These are phyloP conservation scores for Zootoca vivipara DNA, from an alignment of 2,113 vertebrate genomes.

Conservation along the genomic window DNA sequence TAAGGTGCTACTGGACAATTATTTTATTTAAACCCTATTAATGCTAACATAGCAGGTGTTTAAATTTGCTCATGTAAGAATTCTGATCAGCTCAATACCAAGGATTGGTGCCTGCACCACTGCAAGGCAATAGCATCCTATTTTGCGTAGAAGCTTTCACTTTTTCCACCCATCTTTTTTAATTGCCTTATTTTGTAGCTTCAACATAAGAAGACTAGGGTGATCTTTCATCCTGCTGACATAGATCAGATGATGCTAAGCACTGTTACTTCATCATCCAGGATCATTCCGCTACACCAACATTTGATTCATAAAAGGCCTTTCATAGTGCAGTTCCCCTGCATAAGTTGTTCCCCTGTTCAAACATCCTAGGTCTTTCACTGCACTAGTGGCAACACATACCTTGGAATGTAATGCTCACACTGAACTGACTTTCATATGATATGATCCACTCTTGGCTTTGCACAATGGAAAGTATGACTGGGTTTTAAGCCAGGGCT, in stretches of 20 bases:
- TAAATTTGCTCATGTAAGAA: rapidly evolving
- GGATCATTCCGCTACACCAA: background rate
- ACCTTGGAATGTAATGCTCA: background rate
- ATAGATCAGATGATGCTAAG: background rate
- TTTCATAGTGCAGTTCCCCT: background rate
- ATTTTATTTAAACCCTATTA: too few species aligned
- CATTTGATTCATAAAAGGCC: background rate
- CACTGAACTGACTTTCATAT: background rate
- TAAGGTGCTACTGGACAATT: too few species aligned
- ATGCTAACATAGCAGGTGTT: background rate
- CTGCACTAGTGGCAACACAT: background rate
- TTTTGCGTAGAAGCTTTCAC: background rate
- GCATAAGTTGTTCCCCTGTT: background rate
- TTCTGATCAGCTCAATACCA: background rate
- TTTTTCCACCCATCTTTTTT: background rate
- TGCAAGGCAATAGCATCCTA: background rate
- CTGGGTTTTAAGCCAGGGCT: background rate
- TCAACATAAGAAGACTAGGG: background rate
- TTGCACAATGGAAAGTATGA: background rate
- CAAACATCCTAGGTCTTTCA: background rate
- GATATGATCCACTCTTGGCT: background rate
- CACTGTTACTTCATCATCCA: background rate
- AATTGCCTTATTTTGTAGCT: background rate
- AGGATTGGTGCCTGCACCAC: background rate
- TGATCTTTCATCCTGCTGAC: background rate